Evolutionary conservation across 2,888 invertebrate species (phyloP), one percentile per base, ranked within the genome.

Genomic region (Antheraea assamensis): DNA sequence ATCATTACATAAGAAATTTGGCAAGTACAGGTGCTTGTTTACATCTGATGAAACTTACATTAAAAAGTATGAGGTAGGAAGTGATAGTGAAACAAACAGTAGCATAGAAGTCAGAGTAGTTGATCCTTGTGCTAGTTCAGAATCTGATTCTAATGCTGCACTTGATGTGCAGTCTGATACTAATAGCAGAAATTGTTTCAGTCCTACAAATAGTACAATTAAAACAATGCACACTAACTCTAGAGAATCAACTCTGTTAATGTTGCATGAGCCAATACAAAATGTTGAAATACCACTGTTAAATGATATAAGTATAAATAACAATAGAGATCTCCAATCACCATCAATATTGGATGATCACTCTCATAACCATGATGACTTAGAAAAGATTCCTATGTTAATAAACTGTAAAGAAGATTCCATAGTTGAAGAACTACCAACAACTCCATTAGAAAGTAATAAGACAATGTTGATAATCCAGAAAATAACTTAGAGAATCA

Each of bases 1-100:
- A 79, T 91, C 90, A 73, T 81, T 91, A 74, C 95, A 95, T 82
- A 95, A 95, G 80, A 95, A 95, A 81, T 95, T 95, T 82, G 95
- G 95, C 66, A 95, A 95, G 86, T 95, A 95, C 81, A 88, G 95
- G 55, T 95, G 94, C 81, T 84, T 95, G 27, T 90, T 94, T 76
- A 92, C 91, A 77, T 93, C 85, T 86, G 93, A 92, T 80, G 91
- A 92, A 31, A 81, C 83, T 58, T 87, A 88, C 61, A 78, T 81
- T 75, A 92, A 86, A 76, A 93, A 92, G 81, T 90, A 87, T 84
- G 95, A 95, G 72, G 77, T 91, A 76, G 90, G 94, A 55, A 94
- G 94, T 88, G 94, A 95, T 75, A 94, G 94, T 89, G 95, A 95
- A 88, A 94, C 93, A 52, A 94, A 90, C 74, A 94, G 93, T 80